Percentiles rank a stretch among this genome's conserved stretches.
Evolutionary conservation across 2,888 invertebrate genomes (phyloP).

Genomic region (Oeneis ivallda): DNA sequence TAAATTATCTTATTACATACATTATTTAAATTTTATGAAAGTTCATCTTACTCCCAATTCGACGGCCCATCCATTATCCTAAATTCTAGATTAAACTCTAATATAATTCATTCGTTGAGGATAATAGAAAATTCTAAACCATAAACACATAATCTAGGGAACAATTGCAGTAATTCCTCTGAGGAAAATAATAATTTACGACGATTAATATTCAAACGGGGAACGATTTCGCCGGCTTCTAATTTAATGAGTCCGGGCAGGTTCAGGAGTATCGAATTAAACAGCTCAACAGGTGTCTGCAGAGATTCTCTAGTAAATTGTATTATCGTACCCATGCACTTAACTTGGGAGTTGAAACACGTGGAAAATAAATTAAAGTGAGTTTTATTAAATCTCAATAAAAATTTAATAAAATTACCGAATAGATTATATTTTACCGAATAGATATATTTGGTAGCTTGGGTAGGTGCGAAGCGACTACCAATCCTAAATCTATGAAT

Average conservation of each 20-base stretch:
- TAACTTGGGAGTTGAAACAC: slow-evolving; percentile 7
- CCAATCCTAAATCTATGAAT: too few species aligned
- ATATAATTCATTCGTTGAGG: background rate
- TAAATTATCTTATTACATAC: too few species aligned
- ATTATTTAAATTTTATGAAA: too few species aligned
- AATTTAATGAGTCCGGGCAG: slow-evolving; percentile 35
- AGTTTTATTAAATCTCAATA: too few species aligned
- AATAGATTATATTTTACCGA: too few species aligned
- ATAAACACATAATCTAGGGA: slow-evolving; percentile 6
- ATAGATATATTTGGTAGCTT: too few species aligned
- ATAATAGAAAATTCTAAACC: background rate
- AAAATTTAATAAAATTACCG: background rate
- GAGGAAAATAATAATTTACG: slow-evolving; percentile 23
- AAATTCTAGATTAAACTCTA: too few species aligned
- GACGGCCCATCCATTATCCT: too few species aligned
- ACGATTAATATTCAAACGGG: slow-evolving; percentile 32
- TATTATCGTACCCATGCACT: slow-evolving; percentile 33
- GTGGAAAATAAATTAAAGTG: background rate
- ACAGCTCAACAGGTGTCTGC: slow-evolving; percentile 38
- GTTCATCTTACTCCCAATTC: too few species aligned
- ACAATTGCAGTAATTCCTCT: slow-evolving; percentile 3
- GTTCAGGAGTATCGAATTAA: slow-evolving; percentile 35
- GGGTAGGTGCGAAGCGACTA: too few species aligned
- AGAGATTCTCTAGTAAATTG: slow-evolving; percentile 37
- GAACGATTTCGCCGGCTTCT: slow-evolving; percentile 28